Conservation (phyloP, 2,113 vertebrate species). For the Blennius ocellaris region DNA sequence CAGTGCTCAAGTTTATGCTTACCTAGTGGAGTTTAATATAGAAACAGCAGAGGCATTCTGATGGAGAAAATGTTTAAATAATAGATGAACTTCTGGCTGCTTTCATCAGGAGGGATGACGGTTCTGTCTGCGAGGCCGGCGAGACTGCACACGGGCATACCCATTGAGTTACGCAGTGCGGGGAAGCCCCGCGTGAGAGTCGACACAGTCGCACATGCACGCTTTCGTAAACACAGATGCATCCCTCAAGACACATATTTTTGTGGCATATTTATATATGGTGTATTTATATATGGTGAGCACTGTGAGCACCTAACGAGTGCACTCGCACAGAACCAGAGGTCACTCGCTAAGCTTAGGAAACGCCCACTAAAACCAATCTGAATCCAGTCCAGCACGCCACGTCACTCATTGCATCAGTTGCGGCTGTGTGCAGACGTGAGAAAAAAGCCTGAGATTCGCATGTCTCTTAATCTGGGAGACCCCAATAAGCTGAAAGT, state of each 20-base stretch:
- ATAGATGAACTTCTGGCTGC: constrained; percentile 84
- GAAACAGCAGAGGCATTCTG: constrained; percentile 81
- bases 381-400: constrained; percentile 45
- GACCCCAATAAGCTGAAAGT: constrained; percentile 44
- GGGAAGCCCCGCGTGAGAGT: constrained; percentile 34
- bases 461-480: constrained; percentile 69
- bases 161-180: constrained; percentile 20
- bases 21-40: constrained; percentile 79
- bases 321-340: constrained; percentile 6
- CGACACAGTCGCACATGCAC: background rate
- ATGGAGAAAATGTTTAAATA: constrained; percentile 84
- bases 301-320: background rate
- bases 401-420: constrained; percentile 47
- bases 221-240: background rate
- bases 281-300: too few species aligned
- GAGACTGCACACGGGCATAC: constrained; percentile 48
- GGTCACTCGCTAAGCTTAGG: constrained; percentile 33
- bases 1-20: constrained; percentile 67
- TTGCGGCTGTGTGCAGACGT: constrained; percentile 31
- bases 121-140: constrained; percentile 64
- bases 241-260: background rate
- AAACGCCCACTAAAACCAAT: constrained; percentile 52
- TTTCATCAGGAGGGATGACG: constrained; percentile 71
- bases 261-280: too few species aligned
- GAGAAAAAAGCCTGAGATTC: constrained; percentile 51